Evolutionary conservation across 2,113 vertebrate genomes (phyloP), one percentile per base, ranked within the genome.

Genomic region (pig (Sus scrofa)): DNA sequence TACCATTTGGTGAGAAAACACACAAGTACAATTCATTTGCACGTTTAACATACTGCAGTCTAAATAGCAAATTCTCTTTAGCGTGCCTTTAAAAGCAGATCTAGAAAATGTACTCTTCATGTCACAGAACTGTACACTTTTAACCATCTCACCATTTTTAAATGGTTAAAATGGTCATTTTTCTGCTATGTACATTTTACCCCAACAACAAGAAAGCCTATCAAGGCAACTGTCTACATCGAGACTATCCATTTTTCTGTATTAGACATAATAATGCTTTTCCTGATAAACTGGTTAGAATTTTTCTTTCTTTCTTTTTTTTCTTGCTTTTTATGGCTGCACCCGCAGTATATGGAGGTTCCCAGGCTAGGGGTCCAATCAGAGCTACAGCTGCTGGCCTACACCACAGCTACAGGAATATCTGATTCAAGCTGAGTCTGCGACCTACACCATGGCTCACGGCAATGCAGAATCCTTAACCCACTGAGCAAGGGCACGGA

Each of bases 1-100:
- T 74, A 86, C 60, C 63, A 52, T 50, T 92, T 75, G 84, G 70
- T 92, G 39, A 95, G 87, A 92, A 94, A 75, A 89, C 15, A 87
- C n/a, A 89, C 1, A 22, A 82, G 86, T 22, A 77, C 60, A 71
- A 83, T 15, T 85, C 85, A 89, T 85, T 77, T 52, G 70, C 56
- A 92, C 71, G 39, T 71, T 97, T 90, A 88, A 92, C 39, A 68
- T 39, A 84, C 89, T 24, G 18, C 77, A 68, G 37, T 56, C 52
- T 63, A 91, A 92, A 52, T 1, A n/a, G 65, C 62, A 87, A 83
- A 60, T 39, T 37, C 58, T 60, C 44, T 71, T 71, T 11, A 74
- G n/a, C 56, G 92, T 37, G 52, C 50, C 81, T 95, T 65, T 67
- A 74, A 82, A 54, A 87, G n/a, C 68, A 56, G 91, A 63, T 44